Percentiles rank a stretch among this genome's conserved stretches.
Evolutionary conservation across 2,797 vertebrate species (phyloP).

Genomic region (Propithecus perrieri): DNA sequence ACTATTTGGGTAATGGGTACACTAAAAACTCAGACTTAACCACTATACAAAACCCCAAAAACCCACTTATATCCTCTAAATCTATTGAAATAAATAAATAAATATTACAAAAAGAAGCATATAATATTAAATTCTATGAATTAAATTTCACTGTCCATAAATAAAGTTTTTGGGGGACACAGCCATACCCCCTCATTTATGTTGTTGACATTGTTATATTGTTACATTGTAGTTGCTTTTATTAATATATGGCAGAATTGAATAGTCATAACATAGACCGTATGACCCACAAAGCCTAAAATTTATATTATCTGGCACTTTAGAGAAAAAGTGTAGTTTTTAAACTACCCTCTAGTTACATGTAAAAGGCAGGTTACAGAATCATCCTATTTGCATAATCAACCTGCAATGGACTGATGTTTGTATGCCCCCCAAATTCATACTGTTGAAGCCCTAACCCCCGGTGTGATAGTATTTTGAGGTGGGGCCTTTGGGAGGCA

Average conservation of each 20-base stretch:
- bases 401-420: background rate
- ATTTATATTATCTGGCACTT: background rate
- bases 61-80: background rate
- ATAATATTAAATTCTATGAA: background rate
- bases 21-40: background rate
- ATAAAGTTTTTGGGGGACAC: background rate
- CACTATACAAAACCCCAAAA: background rate
- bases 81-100: background rate
- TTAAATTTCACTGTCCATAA: background rate
- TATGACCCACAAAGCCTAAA: background rate
- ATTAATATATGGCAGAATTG: background rate
- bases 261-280: background rate
- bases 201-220: background rate
- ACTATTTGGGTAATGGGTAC: background rate
- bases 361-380: slow-evolving; percentile 3
- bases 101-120: background rate
- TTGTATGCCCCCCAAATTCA: background rate
- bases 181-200: background rate
- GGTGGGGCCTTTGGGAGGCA: background rate
- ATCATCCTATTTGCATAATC: background rate
- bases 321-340: background rate
- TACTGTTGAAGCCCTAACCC: background rate
- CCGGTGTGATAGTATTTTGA: too few species aligned
- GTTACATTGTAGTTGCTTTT: background rate
- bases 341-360: background rate